Evolutionary conservation across 2,888 invertebrate genomes (phyloP), one percentile per base, ranked within the genome.

Genomic region (Allophyes oxyacanthae): DNA sequence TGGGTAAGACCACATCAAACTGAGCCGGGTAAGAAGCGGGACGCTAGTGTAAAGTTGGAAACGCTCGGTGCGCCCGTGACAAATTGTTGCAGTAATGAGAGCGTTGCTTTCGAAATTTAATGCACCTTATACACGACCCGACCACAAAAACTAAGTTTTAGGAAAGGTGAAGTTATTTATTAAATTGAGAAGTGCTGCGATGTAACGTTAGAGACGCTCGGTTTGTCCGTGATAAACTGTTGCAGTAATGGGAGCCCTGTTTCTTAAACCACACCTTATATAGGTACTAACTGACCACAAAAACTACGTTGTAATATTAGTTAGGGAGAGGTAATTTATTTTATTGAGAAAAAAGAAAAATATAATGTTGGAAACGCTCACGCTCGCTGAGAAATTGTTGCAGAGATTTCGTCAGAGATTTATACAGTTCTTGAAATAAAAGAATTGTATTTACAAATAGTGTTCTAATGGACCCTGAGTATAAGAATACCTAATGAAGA

Each of bases 51-150:
- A 73, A 79, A 79, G 82, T 81, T 78, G 72, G 72, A 68, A 70
- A 70, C 75, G 76, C 77, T 78, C 69, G 71, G 76, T 73, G 78
- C 74, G 73, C 77, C 69, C 68, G 77, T 82, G 85, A 87, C 85
- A 86, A 86, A 87, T 87, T 83, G 83, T 82, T 77, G 81, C 81
- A 77, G 84, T 85, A 86, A 86, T 84, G 85, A 85, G 81, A 75
- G 71, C 69, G 65, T 67, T 69, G 77, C 73, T 73, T 65, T 66
- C 62, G 48, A 56, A 60, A 50, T 54, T 28, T 69, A 50, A 75
- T 7, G 66, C 45, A 11, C 41, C 34, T 6, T 15, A 6, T 41
- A 63, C 65, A 75, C 54, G 11, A 36, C 10, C 28, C 41, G 11
- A 61, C 34, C 41, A 37, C 14, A 10, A 15, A 33, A 32, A 20